A percentile compares a stretch with the other conserved stretches of the same genome.
Evolutionary conservation across 2,797 vertebrate genomes (phyloP).

Genomic region (Poeciliopsis paucimaculata): DNA sequence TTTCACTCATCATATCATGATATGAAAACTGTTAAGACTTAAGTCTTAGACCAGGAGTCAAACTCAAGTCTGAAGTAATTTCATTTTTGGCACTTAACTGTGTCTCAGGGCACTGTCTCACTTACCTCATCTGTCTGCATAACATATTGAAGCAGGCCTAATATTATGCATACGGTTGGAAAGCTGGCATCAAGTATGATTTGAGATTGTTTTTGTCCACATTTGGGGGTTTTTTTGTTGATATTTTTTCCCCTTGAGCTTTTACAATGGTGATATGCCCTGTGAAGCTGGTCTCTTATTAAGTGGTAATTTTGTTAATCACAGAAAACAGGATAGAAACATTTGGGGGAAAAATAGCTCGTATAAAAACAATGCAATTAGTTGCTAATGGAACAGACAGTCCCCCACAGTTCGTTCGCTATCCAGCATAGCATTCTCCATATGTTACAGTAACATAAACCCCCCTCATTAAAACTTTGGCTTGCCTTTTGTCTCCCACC

Average conservation of each 20-base stretch:
- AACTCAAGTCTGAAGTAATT: not conserved
- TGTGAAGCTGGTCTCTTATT: not conserved
- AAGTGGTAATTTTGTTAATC: not conserved
- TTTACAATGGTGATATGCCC: not conserved
- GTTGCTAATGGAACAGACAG: slow-evolving; percentile 63
- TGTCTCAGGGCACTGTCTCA: not conserved
- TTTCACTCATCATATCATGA: not conserved
- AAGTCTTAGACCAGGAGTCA: not conserved
- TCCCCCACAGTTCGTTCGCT: slow-evolving; percentile 62
- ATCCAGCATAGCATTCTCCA: slow-evolving; percentile 59
- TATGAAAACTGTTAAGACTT: not conserved
- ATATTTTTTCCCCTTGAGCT: not conserved
- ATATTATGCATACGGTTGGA: not conserved
- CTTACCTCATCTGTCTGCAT: not conserved
- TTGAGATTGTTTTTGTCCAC: not conserved
- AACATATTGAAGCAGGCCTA: not conserved
- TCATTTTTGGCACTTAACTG: not conserved
- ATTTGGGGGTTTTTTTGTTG: not conserved
- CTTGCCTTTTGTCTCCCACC: slow-evolving; percentile 66
- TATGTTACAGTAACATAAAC: slow-evolving; percentile 71
- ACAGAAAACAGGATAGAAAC: slow-evolving; percentile 17
- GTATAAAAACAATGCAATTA: slow-evolving; percentile 55
- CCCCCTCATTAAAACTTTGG: slow-evolving; percentile 57
- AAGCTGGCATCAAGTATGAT: not conserved
- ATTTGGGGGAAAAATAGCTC: slow-evolving; percentile 27